These are phyloP conservation scores for Montipora capitata DNA, from an alignment of 92 coral and sea anemone genomes.

Conservation along the genomic window DNA sequence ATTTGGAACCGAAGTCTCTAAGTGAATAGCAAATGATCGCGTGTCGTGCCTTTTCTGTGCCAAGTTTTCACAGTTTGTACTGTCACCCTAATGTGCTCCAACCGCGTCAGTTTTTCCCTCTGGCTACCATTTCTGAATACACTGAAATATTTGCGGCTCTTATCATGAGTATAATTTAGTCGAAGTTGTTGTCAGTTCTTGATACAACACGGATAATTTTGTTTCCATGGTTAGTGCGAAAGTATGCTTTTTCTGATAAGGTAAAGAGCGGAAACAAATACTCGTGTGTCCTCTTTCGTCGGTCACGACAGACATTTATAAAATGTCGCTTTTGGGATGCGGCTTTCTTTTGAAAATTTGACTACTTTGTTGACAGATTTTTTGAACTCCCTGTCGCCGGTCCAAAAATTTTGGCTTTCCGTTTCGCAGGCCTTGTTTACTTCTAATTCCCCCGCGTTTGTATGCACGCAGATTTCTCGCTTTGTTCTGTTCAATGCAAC, in stretches of 20 bases:
- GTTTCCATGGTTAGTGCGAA: background rate
- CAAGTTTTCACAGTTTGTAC: too few species aligned
- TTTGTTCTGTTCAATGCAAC: background rate
- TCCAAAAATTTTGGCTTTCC: background rate
- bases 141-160: too few species aligned
- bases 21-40: too few species aligned
- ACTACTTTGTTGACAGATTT: background rate
- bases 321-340: background rate
- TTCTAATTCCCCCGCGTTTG: background rate
- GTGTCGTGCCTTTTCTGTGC: too few species aligned
- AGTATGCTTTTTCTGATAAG: conserved; percentile 41
- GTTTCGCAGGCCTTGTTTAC: too few species aligned
- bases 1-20: too few species aligned
- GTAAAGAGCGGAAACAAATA: background rate
- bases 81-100: too few species aligned
- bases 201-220: background rate
- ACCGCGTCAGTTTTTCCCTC: too few species aligned
- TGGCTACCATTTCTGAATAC: too few species aligned
- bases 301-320: background rate
- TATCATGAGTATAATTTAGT: too few species aligned
- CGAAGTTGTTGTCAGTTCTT: background rate
- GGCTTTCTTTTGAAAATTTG: background rate
- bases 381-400: background rate
- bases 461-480: background rate
- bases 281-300: background rate